These are phyloP conservation scores for Plectropomus leopardus DNA, from an alignment of 2,113 vertebrate genomes.

Conservation along the genomic window DNA sequence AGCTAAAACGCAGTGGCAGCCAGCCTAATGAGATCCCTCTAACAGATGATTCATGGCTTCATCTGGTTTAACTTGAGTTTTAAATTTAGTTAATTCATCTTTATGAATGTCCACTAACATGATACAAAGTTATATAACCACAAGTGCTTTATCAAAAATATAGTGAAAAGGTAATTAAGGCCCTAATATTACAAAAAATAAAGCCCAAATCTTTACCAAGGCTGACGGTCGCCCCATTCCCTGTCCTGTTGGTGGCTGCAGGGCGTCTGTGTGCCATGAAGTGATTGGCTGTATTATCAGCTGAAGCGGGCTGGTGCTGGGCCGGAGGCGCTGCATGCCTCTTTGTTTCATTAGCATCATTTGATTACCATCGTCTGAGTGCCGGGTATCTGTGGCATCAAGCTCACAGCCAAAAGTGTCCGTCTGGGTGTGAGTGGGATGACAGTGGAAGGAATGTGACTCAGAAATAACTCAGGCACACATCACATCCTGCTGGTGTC, in stretches of 20 bases:
- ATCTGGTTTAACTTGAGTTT: slow-evolving; percentile 6
- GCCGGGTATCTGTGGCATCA: slow-evolving; percentile 41
- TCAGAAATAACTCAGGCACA: slow-evolving; percentile 5
- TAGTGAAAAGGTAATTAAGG: neutral
- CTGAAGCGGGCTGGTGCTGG: neutral
- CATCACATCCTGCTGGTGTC: slow-evolving; percentile 25
- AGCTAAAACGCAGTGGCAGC: slow-evolving; percentile 4
- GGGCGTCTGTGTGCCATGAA: neutral
- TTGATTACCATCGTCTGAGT: slow-evolving; percentile 50
- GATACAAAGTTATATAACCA: neutral
- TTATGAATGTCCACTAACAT: neutral
- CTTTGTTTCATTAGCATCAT: slow-evolving; percentile 65
- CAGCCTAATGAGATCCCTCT: neutral
- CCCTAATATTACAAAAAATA: neutral
- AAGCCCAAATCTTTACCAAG: neutral
- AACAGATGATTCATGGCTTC: slow-evolving; percentile 14
- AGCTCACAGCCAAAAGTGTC: slow-evolving; percentile 41
- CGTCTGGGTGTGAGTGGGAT: slow-evolving; percentile 52
- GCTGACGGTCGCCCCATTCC: neutral
- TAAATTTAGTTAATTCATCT: slow-evolving; percentile 3
- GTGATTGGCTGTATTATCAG: slow-evolving; percentile 40
- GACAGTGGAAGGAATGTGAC: slow-evolving; percentile 34
- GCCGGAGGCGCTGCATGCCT: slow-evolving; percentile 16
- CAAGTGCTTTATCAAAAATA: neutral
- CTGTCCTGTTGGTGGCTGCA: neutral